Evolutionary conservation across 2,888 invertebrate genomes (phyloP).

Genomic region (Steinernema carpocapsae): DNA sequence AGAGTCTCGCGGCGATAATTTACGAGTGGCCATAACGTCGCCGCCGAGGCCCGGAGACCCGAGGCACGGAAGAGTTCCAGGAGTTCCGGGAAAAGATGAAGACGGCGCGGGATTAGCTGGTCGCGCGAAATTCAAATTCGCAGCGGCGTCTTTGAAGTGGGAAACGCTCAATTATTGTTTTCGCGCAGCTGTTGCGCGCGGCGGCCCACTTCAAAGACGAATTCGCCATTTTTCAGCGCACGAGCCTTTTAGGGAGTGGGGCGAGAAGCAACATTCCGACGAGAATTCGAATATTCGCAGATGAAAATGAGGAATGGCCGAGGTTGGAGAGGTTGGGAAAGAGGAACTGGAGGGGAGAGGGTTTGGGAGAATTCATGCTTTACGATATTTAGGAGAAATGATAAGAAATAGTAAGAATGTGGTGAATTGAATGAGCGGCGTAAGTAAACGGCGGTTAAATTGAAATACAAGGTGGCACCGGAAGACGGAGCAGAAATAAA

Average conservation of each 20-base stretch:
- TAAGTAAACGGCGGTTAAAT: no score
- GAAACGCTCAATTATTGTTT: constrained; percentile 20
- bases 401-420: no score
- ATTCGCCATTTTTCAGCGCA: constrained; percentile 15
- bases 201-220: constrained; percentile 31
- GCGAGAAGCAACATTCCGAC: constrained; percentile 18
- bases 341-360: no score
- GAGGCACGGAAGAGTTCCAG: not conserved
- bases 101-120: not conserved
- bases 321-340: not conserved
- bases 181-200: constrained; percentile 29
- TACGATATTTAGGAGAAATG: no score
- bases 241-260: constrained; percentile 24
- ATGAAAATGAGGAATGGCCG: constrained; percentile 12
- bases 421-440: no score
- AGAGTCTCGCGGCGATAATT: constrained; percentile 30
- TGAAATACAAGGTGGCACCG: no score
- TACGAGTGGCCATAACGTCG: constrained; percentile 11
- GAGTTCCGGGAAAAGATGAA: not conserved
- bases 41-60: not conserved
- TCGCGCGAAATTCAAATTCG: constrained; percentile 28
- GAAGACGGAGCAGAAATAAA: no score
- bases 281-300: constrained; percentile 7
- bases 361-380: no score
- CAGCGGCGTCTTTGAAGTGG: constrained; percentile 20